Base-by-base conservation (phyloP, 2,888 invertebrate genomes). In the Blera fallax region DNA sequence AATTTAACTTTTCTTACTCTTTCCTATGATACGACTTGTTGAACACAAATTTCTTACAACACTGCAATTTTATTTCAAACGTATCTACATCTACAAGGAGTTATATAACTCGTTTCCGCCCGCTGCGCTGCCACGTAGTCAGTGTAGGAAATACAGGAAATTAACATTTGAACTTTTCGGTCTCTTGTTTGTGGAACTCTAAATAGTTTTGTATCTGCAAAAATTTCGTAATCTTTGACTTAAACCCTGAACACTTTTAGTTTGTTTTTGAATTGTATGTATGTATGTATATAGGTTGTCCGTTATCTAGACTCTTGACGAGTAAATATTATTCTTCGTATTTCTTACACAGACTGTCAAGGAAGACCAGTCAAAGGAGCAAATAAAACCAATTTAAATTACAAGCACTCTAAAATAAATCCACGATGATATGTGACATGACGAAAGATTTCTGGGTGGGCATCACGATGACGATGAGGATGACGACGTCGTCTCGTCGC, bases 401-500 rank as follows among this genome's bases (percentile, higher is more conserved):
- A 4, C 45, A 73, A 69, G 64, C 70, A 48, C 78, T 78, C 72
- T 34, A 78, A 83, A 73, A 83, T 73, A 69, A 78, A 78, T 73
- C 32, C 67, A 52, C 60, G 27, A 62, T 65, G 60, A 65, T 52
- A 65, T 77, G 77, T 77, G 78, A 73, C 78, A 83, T 56, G 83
- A 64, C 43, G 67, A 73, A 83, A 69, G 62, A 73, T 83, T 83
- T 83, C 78, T 83, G 83, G 83, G 83, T 78, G 78, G 83, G 83
- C 83, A 54, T 7, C 37, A 67, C 65, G 5, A 52, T 56, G 50
- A 60, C 45, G 78, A 72, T 60, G 32, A 37, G 56, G 21, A 54
- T 37, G 45, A 64, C 69, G 48, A 50, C 21, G 70, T 76, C 67
- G 77, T 77, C n/a, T n/a, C 62, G 67, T 64, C 58, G n/a, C n/a